Evolutionary conservation across 2,888 invertebrate species (phyloP).

Genomic region (Eilema griseolum): DNA sequence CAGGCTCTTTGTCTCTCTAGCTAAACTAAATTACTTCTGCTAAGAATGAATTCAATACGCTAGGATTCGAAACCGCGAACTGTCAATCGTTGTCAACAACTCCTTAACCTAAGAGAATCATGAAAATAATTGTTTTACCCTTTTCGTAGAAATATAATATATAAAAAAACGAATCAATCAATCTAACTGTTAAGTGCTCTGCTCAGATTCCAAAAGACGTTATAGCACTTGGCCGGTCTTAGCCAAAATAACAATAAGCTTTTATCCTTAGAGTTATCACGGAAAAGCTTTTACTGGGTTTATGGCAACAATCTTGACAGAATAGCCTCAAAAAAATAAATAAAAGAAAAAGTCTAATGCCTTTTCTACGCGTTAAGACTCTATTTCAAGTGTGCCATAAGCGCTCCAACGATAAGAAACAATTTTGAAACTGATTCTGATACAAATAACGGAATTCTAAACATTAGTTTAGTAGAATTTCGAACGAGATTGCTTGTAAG

Average conservation of each 20-base stretch:
- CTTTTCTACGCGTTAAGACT: background rate
- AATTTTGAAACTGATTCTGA: background rate
- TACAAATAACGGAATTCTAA: background rate
- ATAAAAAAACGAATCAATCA: conserved; percentile 8
- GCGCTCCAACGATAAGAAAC: background rate
- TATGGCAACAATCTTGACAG: background rate
- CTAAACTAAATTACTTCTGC: too few relatives aligned
- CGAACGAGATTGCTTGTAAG: too few relatives aligned
- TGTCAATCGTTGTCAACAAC: too few relatives aligned
- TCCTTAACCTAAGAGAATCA: background rate
- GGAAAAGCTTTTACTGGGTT: conserved; percentile 19
- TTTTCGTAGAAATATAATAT: background rate
- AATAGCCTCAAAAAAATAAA: conserved; percentile 12
- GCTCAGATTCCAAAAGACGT: conserved; percentile 6
- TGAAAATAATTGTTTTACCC: background rate
- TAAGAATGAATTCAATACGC: too few relatives aligned
- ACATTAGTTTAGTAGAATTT: background rate
- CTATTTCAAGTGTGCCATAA: background rate
- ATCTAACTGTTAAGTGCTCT: conserved; percentile 11
- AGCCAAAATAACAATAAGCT: conserved; percentile 19
- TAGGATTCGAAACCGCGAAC: too few relatives aligned
- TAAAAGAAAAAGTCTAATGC: conserved; percentile 1
- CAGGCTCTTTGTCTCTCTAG: too few relatives aligned
- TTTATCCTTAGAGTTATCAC: conserved; percentile 19
- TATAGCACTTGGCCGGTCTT: conserved; percentile 13